Percentiles rank a stretch among this genome's conserved stretches.
Evolutionary conservation across 2,888 invertebrate genomes (phyloP).

Genomic region (Trichogramma dendrolimi): DNA sequence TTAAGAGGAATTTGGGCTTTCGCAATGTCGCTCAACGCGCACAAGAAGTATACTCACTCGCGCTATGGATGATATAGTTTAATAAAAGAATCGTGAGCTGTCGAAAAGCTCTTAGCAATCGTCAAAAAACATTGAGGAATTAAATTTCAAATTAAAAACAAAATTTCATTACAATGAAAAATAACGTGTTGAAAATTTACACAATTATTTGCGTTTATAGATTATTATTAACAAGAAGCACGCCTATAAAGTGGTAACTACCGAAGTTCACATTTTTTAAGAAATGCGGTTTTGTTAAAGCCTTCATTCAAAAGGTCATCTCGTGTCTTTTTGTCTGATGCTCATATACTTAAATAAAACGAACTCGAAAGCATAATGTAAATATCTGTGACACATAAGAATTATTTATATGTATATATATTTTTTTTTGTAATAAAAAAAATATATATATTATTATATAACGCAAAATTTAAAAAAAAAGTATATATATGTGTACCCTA

Average conservation of each 20-base stretch:
- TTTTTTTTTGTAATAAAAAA: constrained; percentile 10
- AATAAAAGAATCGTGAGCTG: no score
- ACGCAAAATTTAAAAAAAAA: constrained; percentile 1
- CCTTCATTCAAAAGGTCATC: constrained; percentile 20
- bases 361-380: constrained; percentile 52
- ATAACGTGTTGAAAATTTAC: not conserved
- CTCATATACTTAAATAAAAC: constrained; percentile 45
- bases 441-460: no score
- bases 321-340: constrained; percentile 43
- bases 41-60: constrained; percentile 8
- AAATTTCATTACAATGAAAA: not conserved
- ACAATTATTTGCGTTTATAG: not conserved
- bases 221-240: constrained; percentile 16
- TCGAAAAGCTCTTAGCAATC: constrained; percentile 20
- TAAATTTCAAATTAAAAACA: not conserved
- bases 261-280: no score
- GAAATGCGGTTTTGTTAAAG: not conserved
- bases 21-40: constrained; percentile 27
- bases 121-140: not conserved
- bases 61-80: not conserved
- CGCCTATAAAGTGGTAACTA: no score
- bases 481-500: constrained; percentile 39
- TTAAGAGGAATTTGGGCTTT: constrained; percentile 31
- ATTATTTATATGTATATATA: constrained; percentile 32
- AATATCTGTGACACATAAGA: constrained; percentile 48